Evolutionary conservation across 2,113 vertebrate genomes (phyloP).

Genomic region (Pionites leucogaster): DNA sequence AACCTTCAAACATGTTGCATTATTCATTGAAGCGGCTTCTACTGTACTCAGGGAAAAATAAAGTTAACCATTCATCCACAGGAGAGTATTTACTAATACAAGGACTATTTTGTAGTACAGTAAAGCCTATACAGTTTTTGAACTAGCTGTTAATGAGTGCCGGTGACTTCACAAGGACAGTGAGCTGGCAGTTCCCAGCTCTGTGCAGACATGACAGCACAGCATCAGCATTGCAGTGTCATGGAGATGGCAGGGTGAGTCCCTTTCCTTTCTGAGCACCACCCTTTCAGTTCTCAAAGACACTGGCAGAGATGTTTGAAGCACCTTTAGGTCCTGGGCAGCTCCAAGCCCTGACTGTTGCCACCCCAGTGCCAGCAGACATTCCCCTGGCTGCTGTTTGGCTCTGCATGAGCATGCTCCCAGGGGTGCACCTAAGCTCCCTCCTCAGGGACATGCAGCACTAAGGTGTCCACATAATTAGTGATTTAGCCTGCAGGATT

Average conservation of each 20-base stretch:
- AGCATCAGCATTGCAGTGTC: neutral
- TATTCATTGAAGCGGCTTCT: neutral
- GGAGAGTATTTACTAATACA: neutral
- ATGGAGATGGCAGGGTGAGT: fast-evolving
- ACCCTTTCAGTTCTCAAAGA: neutral
- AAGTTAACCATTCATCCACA: neutral
- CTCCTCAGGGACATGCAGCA: neutral
- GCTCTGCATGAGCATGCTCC: neutral
- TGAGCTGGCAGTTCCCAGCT: neutral
- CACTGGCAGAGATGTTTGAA: neutral
- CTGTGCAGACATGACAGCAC: neutral
- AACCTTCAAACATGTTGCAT: neutral
- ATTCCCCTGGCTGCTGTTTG: neutral
- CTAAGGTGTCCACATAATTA: neutral
- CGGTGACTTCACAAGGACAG: neutral
- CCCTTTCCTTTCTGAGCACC: neutral
- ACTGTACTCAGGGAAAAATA: neutral
- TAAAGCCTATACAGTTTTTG: neutral
- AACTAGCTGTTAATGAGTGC: neutral
- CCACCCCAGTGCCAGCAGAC: fast-evolving
- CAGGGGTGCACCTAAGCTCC: fast-evolving
- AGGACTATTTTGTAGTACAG: neutral
- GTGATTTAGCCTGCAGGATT: neutral
- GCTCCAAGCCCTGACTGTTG: neutral
- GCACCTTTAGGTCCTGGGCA: neutral